These are phyloP conservation scores for Agonum fuliginosum DNA, from an alignment of 2,888 invertebrate species.

Conservation along the genomic window DNA sequence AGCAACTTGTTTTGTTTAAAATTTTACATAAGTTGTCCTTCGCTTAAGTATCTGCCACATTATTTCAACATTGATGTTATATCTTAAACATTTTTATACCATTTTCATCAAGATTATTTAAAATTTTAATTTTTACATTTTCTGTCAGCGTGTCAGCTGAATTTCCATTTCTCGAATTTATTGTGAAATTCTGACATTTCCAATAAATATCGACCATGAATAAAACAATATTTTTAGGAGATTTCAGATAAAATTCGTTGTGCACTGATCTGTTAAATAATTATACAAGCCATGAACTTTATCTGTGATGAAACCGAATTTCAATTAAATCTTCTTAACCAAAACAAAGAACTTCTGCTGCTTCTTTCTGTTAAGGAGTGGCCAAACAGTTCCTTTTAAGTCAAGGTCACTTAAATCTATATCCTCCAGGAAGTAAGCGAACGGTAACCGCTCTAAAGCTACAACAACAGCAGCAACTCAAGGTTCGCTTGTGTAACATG, in stretches of 20 bases:
- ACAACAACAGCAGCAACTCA: constrained; percentile 11
- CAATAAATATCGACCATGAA: not conserved
- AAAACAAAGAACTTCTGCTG: constrained; percentile 31
- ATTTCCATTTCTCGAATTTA: not conserved
- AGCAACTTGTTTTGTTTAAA: constrained; percentile 32
- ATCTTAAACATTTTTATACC: not conserved
- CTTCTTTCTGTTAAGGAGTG: constrained; percentile 20
- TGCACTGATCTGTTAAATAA: not conserved
- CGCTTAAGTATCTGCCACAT: not conserved
- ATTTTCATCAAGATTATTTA: not conserved
- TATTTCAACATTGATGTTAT: constrained; percentile 20
- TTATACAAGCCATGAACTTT: constrained; percentile 15
- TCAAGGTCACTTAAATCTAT: constrained; percentile 36
- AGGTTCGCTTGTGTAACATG: constrained; percentile 52
- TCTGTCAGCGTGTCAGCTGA: not conserved
- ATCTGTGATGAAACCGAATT: constrained; percentile 1
- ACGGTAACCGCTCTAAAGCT: constrained; percentile 25
- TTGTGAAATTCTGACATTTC: not conserved
- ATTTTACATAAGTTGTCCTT: constrained; percentile 11
- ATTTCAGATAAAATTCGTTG: not conserved
- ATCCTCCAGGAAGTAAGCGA: constrained; percentile 48
- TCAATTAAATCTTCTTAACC: not conserved
- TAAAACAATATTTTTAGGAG: not conserved
- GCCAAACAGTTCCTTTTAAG: constrained; percentile 41
- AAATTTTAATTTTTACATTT: not conserved